These are phyloP conservation scores for Sycophaga agraensis DNA, from an alignment of 1,140 invertebrate genomes.

Conservation along the genomic window DNA sequence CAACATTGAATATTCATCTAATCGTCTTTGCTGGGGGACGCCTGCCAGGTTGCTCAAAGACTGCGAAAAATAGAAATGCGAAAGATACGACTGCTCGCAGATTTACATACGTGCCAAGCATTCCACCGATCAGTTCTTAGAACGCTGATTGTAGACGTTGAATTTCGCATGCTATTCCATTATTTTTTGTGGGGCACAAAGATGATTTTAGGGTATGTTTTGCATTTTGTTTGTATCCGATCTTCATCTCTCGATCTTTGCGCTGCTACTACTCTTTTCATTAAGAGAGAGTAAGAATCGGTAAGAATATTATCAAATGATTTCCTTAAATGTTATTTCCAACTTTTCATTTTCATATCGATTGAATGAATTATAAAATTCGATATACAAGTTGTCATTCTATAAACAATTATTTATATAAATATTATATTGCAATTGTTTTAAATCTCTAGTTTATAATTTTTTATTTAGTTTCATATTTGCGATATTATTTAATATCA, in stretches of 20 bases:
- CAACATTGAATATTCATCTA: not conserved
- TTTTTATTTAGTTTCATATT: too few relatives aligned
- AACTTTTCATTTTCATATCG: too few relatives aligned
- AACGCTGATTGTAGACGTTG: not conserved
- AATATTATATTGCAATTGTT: too few relatives aligned
- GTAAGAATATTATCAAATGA: too few relatives aligned
- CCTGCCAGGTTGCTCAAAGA: too few relatives aligned
- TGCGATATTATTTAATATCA: too few relatives aligned
- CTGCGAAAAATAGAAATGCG: slow-evolving; percentile 5
- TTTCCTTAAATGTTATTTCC: too few relatives aligned
- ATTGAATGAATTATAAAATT: too few relatives aligned
- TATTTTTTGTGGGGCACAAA: slow-evolving; percentile 6
- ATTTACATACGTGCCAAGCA: slow-evolving; percentile 34
- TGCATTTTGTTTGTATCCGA: not conserved
- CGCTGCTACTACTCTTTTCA: not conserved
- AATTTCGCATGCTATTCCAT: slow-evolving; percentile 20
- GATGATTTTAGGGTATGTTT: slow-evolving; percentile 26
- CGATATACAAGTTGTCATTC: too few relatives aligned
- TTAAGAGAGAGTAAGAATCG: too few relatives aligned
- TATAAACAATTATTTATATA: too few relatives aligned
- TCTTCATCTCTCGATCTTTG: not conserved
- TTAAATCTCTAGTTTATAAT: too few relatives aligned
- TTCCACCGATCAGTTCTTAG: slow-evolving; percentile 20
- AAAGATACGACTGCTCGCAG: slow-evolving; percentile 25
- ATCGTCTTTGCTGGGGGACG: not conserved